phyloP scores from a whole-genome alignment of 2,888 invertebrate species.

The Pammene aurita region DNA sequence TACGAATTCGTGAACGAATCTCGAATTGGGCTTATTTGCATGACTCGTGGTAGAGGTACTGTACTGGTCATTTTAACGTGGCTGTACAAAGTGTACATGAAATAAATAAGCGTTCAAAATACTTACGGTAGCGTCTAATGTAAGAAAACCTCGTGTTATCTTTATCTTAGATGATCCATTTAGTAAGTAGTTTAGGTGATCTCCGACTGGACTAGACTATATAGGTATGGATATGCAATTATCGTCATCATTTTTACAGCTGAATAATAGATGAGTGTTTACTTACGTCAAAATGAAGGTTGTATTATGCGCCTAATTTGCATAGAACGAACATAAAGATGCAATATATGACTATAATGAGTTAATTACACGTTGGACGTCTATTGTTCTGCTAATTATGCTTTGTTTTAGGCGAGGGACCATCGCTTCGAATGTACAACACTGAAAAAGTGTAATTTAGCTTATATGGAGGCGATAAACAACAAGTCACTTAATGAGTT shows the following conservation, averaged over 20 bases:
- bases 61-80: too few species aligned
- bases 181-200: too few species aligned
- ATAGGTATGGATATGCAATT: too few species aligned
- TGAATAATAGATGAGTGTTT: background rate
- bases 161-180: too few species aligned
- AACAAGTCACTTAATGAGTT: slow-evolving; percentile 17
- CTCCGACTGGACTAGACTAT: too few species aligned
- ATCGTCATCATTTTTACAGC: background rate
- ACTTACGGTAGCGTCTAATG: too few species aligned
- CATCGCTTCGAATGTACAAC: slow-evolving; percentile 6
- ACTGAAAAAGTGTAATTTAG: slow-evolving; percentile 28
- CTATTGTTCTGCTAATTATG: slow-evolving; percentile 31
- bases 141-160: too few species aligned
- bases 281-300: slow-evolving; percentile 3
- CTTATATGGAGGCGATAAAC: slow-evolving; percentile 15
- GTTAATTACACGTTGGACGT: slow-evolving; percentile 20
- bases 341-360: slow-evolving; percentile 28
- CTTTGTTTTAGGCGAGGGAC: slow-evolving; percentile 16
- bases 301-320: slow-evolving; percentile 15
- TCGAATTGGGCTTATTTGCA: too few species aligned
- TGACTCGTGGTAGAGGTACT: too few species aligned
- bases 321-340: slow-evolving; percentile 22
- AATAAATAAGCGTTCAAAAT: too few species aligned
- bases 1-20: too few species aligned
- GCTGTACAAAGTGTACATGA: too few species aligned